These are phyloP conservation scores for Sarcophaga bullata DNA, from an alignment of 1,140 invertebrate species.

Conservation along the genomic window DNA sequence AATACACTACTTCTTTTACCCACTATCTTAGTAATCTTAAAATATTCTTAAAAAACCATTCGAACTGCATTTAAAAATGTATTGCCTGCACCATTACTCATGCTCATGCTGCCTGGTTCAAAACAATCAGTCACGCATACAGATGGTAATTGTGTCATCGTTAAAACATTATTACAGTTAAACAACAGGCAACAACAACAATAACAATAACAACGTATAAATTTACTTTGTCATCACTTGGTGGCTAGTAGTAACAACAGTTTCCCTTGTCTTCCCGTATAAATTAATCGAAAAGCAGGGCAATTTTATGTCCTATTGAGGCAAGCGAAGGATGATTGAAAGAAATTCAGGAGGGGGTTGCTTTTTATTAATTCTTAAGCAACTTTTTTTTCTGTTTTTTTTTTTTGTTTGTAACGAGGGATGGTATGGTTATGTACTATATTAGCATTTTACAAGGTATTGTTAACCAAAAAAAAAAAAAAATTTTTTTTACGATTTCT, in stretches of 20 bases:
- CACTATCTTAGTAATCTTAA: too few species aligned
- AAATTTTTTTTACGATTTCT: too few species aligned
- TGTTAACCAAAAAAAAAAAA: too few species aligned
- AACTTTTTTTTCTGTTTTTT: not conserved
- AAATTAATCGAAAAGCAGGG: not conserved
- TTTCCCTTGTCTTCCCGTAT: too few species aligned
- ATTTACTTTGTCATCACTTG: too few species aligned
- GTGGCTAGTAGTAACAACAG: too few species aligned
- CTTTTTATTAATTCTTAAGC: not conserved
- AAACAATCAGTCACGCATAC: slow-evolving; percentile 33
- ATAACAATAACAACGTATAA: not conserved
- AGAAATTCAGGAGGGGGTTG: not conserved
- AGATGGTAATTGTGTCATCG: slow-evolving; percentile 39
- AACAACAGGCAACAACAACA: not conserved
- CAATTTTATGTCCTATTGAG: not conserved
- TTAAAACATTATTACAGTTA: slow-evolving; percentile 25
- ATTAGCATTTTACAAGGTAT: too few species aligned
- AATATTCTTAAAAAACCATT: too few species aligned
- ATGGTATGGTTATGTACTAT: not conserved
- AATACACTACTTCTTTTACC: too few species aligned
- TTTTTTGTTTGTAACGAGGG: not conserved
- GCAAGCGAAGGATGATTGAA: not conserved
- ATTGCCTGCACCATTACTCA: not conserved
- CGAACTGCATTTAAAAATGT: not conserved
- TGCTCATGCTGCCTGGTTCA: too few species aligned